A percentile compares a stretch with the other conserved stretches of the same genome.
Evolutionary conservation across 2,113 vertebrate species (phyloP).

Genomic region (Anoplopoma fimbria): DNA sequence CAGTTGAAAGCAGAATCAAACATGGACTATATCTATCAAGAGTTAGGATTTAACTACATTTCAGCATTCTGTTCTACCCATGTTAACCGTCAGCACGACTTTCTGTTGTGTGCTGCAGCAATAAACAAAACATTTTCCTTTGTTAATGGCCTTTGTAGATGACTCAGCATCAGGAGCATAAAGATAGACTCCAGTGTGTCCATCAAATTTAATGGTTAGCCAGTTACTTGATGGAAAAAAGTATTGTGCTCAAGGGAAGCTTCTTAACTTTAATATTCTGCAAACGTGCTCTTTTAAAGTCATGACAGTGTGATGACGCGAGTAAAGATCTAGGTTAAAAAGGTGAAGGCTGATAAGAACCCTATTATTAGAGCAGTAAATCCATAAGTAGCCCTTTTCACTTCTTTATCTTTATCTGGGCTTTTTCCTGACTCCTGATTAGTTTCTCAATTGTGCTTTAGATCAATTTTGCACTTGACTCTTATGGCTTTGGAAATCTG

Average conservation of each 20-base stretch:
- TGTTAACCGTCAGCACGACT: background rate
- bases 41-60: background rate
- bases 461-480: constrained; percentile 5
- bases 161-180: constrained; percentile 13
- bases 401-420: background rate
- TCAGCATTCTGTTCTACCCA: background rate
- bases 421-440: constrained; percentile 1
- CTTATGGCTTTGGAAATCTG: constrained; percentile 12
- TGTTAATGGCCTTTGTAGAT: too few relatives aligned
- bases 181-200: background rate
- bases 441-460: background rate
- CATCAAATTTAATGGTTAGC: constrained; percentile 8
- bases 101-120: constrained; percentile 1
- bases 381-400: background rate
- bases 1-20: background rate
- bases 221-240: background rate
- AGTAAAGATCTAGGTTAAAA: background rate
- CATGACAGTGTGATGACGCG: background rate
- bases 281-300: background rate
- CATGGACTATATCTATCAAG: background rate
- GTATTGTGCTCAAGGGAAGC: background rate
- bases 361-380: constrained; percentile 11
- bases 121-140: background rate
- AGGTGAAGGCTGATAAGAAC: background rate
- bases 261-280: background rate